phyloP scores from a whole-genome alignment of 2,113 vertebrate species.

The Pomatorhinus ruficollis region DNA sequence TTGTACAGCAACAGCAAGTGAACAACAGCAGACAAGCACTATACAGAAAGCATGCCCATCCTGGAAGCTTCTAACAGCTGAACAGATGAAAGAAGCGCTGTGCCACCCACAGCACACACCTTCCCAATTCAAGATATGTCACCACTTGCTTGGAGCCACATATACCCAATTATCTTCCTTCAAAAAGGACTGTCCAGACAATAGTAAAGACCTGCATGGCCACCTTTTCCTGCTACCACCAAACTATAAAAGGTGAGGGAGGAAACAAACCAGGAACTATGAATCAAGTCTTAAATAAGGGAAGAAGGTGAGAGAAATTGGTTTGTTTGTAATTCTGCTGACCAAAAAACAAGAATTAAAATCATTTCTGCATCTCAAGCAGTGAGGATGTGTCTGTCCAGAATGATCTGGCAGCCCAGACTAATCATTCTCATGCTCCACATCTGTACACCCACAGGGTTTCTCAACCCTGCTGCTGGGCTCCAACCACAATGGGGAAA shows the following conservation, averaged over 20 bases:
- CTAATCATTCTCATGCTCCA: constrained; percentile 5
- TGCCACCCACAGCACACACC: not conserved
- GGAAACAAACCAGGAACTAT: not conserved
- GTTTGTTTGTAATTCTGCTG: not conserved
- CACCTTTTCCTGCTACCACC: not conserved
- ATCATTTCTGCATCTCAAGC: constrained; percentile 19
- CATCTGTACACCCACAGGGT: not conserved
- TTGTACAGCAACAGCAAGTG: constrained; percentile 27
- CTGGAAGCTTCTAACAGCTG: constrained; percentile 21
- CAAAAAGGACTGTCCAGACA: not conserved
- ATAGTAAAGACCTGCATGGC: not conserved
- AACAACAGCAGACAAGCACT: constrained; percentile 37
- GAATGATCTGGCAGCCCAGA: constrained; percentile 10
- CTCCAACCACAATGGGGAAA: not conserved
- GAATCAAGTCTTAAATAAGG: constrained; percentile 1
- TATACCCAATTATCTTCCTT: constrained; percentile 30
- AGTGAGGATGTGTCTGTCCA: not conserved
- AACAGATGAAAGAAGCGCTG: not conserved
- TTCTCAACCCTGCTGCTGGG: not conserved
- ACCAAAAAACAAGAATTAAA: constrained; percentile 24
- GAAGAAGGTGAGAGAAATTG: constrained; percentile 16
- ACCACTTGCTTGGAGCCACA: not conserved
- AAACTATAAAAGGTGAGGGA: not conserved
- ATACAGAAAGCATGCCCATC: not conserved
- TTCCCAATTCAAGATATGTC: not conserved